Conservation (phyloP, 2,113 vertebrate species). For the Xenopus borealis region DNA sequence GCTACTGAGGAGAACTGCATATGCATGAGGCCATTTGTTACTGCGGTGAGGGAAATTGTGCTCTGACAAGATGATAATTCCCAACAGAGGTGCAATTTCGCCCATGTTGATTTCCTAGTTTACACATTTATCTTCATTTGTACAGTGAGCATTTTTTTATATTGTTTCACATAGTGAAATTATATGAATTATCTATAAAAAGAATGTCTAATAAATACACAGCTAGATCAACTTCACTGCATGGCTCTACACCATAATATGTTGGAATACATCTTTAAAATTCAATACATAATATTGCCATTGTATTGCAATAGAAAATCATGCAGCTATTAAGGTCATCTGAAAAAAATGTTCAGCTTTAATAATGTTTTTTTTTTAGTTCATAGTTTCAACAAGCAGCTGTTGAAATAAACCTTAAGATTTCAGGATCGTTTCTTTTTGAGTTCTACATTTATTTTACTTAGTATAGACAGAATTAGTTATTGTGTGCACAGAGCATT, state of each 20-base stretch:
- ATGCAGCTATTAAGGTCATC: not conserved
- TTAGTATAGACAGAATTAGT: too few species aligned
- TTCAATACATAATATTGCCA: not conserved
- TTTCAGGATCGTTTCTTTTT: too few species aligned
- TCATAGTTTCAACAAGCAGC: too few species aligned
- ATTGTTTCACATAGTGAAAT: conserved; percentile 24
- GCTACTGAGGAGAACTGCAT: conserved; percentile 41
- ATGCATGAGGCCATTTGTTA: conserved; percentile 46
- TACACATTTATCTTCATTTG: conserved; percentile 44
- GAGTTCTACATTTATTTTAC: too few species aligned
- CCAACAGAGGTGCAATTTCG: conserved; percentile 42
- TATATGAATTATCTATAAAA: conserved; percentile 37
- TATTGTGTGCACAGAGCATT: too few species aligned
- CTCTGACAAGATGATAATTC: conserved; percentile 47
- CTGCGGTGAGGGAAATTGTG: conserved; percentile 45
- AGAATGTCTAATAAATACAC: conserved; percentile 23
- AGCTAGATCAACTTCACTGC: not conserved
- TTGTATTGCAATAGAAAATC: not conserved
- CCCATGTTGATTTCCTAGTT: conserved; percentile 43
- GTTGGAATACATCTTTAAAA: conserved; percentile 13
- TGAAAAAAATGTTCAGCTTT: not conserved
- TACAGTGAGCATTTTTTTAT: conserved; percentile 14
- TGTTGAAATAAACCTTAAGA: too few species aligned
- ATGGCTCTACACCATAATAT: conserved; percentile 6
- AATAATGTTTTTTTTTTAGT: not conserved